These are phyloP conservation scores for Coracias cyanogaster DNA, from an alignment of 2,797 vertebrate genomes.

Conservation along the genomic window DNA sequence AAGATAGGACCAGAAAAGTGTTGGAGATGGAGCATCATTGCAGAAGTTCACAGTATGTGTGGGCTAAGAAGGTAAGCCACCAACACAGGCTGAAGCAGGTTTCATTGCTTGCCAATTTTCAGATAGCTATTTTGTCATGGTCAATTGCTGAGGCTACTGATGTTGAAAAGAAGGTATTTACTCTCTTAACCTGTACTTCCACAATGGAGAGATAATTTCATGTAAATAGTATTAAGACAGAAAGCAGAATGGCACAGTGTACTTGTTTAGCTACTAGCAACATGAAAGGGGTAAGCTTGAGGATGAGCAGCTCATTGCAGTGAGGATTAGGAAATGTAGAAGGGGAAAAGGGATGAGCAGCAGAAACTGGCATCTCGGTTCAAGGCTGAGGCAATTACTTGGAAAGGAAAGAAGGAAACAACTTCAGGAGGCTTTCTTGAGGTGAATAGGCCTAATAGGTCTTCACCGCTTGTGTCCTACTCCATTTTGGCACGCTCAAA, in stretches of 20 bases:
- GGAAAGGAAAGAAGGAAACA: not conserved
- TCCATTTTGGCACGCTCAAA: not conserved
- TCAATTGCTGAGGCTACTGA: not conserved
- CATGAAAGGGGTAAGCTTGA: not conserved
- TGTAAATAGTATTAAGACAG: not conserved
- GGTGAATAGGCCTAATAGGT: not conserved
- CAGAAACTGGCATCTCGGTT: not conserved
- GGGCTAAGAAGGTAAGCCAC: not conserved
- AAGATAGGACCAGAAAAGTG: not conserved
- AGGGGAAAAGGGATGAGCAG: too few relatives aligned
- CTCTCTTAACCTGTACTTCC: not conserved
- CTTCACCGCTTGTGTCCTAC: rapidly evolving
- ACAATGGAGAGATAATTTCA: not conserved
- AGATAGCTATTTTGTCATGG: rapidly evolving
- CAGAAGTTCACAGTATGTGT: not conserved
- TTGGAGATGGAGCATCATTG: not conserved
- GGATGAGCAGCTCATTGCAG: not conserved
- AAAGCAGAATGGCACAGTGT: not conserved
- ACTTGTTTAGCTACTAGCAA: not conserved
- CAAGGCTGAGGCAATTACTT: not conserved
- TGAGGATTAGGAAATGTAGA: not conserved
- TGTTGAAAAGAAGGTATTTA: not conserved
- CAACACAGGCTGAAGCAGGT: not conserved
- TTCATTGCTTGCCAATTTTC: not conserved
- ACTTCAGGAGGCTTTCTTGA: not conserved